These are phyloP conservation scores for Noctua janthina DNA, from an alignment of 2,888 invertebrate species.

Conservation along the genomic window DNA sequence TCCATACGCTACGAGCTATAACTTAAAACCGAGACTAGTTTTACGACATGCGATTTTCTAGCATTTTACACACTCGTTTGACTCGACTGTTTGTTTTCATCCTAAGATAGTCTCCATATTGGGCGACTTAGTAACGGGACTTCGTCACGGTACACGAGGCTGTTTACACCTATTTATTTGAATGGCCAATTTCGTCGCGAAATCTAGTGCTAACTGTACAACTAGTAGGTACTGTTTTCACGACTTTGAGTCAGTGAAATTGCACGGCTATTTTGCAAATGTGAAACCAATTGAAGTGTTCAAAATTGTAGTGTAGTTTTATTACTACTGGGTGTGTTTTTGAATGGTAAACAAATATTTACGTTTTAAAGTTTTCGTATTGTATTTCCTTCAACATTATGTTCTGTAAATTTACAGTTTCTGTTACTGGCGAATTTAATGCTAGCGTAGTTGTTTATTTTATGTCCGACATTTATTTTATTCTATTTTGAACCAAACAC, in stretches of 20 bases:
- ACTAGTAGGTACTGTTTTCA: background rate
- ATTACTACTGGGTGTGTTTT: slow-evolving; percentile 26
- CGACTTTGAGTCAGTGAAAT: slow-evolving; percentile 24
- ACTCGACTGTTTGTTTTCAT: slow-evolving; percentile 52
- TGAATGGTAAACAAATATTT: slow-evolving; percentile 24
- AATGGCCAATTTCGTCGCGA: slow-evolving; percentile 14
- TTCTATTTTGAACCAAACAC: background rate
- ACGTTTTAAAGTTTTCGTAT: slow-evolving; percentile 14
- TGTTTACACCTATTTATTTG: slow-evolving; percentile 20
- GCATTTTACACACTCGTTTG: slow-evolving; percentile 56
- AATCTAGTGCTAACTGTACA: slow-evolving; percentile 9
- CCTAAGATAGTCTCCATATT: slow-evolving; percentile 6
- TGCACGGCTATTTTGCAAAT: slow-evolving; percentile 40
- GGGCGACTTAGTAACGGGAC: slow-evolving; percentile 8
- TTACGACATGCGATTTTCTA: slow-evolving; percentile 78
- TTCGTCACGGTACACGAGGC: background rate
- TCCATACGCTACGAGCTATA: slow-evolving; percentile 78
- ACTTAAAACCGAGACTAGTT: slow-evolving; percentile 77
- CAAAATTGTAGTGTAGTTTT: slow-evolving; percentile 33
- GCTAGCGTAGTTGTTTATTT: slow-evolving; percentile 4
- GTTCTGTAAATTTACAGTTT: background rate
- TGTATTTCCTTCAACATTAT: slow-evolving; percentile 14
- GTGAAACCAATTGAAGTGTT: slow-evolving; percentile 29
- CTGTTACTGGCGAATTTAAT: slow-evolving; percentile 11
- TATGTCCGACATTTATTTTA: background rate